Base-by-base conservation (phyloP, 2,888 invertebrate genomes). In the Gymnocheta viridis region DNA sequence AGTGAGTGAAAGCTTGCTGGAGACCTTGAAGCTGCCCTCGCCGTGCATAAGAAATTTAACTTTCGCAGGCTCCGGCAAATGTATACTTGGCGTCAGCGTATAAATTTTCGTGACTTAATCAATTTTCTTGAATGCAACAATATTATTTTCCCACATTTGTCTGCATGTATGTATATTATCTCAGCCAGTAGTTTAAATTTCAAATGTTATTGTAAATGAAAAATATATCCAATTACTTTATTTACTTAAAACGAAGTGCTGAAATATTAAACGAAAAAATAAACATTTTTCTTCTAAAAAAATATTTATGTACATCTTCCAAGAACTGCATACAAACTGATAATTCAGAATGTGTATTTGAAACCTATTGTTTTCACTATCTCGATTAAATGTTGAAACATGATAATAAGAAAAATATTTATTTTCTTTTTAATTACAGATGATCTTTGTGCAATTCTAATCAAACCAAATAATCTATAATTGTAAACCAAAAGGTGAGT, bases 371-470 rank as follows among this genome's bases (percentile, higher is more conserved):
- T 29, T 19, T 35, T 7, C 9, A 49, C 60, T 29, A 74, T 64
- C 54, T 22, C 41, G 54, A 54, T 54, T 54, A 14, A 19, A 35
- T 67, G 51, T 56, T 56, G 72, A 64, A 79, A 79, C 56, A n/a
- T 12, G 72, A 79, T 72, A 38, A 62, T 38, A 9, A 64, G 4
- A 62, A 35, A 60, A 58, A 51, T 44, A 56, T 44, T 72, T 47
- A 32, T 41, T 32, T 72, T 47, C 44, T n/a, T 29, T 82, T 32
- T 38, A 19, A 29, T 84, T 84, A 62, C 81, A 84, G 81, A 77
- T 81, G 77, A 84, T 84, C 76, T 51, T 54, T 62, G 58, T 72
- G 54, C 29, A 83, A 80, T 54, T 69, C 35, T 32, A 78, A 73
- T 27, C 56, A 82, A 64, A 47, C 32, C 56, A 49, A 77, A 77